These are phyloP conservation scores for Argya squamiceps DNA, from an alignment of 2,797 vertebrate genomes.

Conservation along the genomic window DNA sequence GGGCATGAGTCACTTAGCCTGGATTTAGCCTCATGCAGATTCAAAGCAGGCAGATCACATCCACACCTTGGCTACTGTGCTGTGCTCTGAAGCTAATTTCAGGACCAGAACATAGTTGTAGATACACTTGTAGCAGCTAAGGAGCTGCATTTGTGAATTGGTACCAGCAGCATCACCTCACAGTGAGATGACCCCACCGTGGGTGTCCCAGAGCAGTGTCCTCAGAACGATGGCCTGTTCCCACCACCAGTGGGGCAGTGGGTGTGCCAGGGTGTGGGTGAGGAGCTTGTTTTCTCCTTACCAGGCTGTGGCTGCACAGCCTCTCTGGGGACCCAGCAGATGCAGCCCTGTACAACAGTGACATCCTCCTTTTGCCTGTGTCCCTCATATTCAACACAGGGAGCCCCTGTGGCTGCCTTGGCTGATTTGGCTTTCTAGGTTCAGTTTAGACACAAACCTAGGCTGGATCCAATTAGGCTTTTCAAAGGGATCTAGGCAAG, in stretches of 20 bases:
- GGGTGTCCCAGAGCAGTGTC: background rate
- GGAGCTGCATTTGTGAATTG: background rate
- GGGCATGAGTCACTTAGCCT: background rate
- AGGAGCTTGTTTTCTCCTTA: background rate
- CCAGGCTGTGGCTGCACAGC: background rate
- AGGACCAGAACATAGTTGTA: background rate
- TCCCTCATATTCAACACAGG: background rate
- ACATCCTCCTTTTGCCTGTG: background rate
- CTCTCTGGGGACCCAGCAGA: background rate
- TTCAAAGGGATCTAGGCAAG: background rate
- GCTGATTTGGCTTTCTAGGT: background rate
- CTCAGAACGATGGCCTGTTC: accelerated
- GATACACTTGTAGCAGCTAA: background rate
- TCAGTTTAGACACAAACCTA: background rate
- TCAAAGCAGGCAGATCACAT: background rate
- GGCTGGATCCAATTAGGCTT: background rate
- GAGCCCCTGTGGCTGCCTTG: background rate
- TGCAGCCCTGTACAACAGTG: background rate
- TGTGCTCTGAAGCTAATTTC: background rate
- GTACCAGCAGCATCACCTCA: background rate
- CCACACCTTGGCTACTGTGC: background rate
- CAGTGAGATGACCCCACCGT: background rate
- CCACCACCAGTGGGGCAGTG: background rate
- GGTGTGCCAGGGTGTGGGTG: background rate
- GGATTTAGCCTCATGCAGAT: background rate